phyloP scores from a whole-genome alignment of 2,888 invertebrate species.

The Galeruca laticollis region DNA sequence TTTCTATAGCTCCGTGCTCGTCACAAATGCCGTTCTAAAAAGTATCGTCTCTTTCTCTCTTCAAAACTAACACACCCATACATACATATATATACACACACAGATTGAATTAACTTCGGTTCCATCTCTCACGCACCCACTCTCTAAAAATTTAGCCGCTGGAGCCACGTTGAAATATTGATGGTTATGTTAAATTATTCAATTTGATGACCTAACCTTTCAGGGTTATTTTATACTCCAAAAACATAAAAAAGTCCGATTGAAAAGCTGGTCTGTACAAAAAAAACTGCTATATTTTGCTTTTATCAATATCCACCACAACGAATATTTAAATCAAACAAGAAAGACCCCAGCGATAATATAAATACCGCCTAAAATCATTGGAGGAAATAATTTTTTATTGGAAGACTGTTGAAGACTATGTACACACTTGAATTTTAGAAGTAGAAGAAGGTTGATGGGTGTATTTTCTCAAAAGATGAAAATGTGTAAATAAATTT shows the following conservation, averaged over 20 bases:
- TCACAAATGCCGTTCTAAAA: slow-evolving; percentile 56
- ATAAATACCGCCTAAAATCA: no score
- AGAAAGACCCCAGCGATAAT: background rate
- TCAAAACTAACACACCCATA: slow-evolving; percentile 33
- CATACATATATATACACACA: slow-evolving; percentile 23
- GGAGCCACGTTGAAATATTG: slow-evolving; percentile 61
- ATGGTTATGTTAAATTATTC: slow-evolving; percentile 61
- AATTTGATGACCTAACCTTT: slow-evolving; percentile 60
- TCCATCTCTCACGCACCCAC: slow-evolving; percentile 54
- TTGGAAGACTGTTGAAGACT: no score
- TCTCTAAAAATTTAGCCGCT: slow-evolving; percentile 51
- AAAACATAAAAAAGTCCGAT: slow-evolving; percentile 27
- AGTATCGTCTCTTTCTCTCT: slow-evolving; percentile 52
- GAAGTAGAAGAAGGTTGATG: no score
- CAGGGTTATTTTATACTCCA: slow-evolving; percentile 44
- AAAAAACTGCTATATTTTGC: background rate
- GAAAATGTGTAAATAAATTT: no score
- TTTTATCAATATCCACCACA: background rate
- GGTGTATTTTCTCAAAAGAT: no score
- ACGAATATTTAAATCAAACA: background rate
- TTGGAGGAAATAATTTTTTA: background rate
- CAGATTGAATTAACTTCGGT: slow-evolving; percentile 60
- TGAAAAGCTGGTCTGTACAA: slow-evolving; percentile 10
- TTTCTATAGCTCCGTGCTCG: slow-evolving; percentile 53
- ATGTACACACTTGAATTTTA: no score